These are phyloP conservation scores for Turritopsis rubra DNA, from an alignment of 30 jellyfish, hydroid and myxozoan genomes.

Conservation along the genomic window DNA sequence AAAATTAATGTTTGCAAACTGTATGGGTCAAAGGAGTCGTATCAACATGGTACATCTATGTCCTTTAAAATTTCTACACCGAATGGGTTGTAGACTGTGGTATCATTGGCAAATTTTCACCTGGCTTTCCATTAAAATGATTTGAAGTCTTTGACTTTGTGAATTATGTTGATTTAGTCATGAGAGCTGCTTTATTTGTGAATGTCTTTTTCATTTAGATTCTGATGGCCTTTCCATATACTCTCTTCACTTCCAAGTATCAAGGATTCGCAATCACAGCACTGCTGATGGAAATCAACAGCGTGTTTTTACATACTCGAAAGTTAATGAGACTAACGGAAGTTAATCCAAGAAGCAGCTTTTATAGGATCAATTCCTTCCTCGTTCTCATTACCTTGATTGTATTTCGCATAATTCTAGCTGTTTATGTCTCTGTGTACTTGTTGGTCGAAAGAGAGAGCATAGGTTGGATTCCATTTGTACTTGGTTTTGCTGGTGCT, in stretches of 20 bases:
- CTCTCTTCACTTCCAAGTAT: neutral
- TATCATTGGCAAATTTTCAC: no score
- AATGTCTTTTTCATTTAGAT: neutral
- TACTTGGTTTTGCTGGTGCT: neutral
- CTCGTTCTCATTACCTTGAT: neutral
- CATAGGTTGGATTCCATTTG: neutral
- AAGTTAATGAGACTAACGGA: neutral
- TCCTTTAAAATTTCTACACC: no score
- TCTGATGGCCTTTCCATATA: neutral
- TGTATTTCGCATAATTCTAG: neutral
- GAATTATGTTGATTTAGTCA: no score
- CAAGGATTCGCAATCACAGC: constrained; percentile 12
- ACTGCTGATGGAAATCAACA: constrained; percentile 31
- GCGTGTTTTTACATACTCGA: constrained; percentile 24
- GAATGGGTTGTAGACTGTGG: no score
- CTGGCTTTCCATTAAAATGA: no score
- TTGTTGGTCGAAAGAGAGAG: neutral
- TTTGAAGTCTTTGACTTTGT: no score
- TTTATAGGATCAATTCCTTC: neutral
- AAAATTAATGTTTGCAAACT: no score
- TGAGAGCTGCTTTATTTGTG: no score
- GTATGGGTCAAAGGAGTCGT: no score
- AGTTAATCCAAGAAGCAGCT: neutral
- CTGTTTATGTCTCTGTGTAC: neutral
- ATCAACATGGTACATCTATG: no score